Evolutionary conservation across 37 sponge, comb jelly and placozoan genomes (phyloP), one percentile per base, ranked within the genome.

Genomic region (Oopsacas minuta): DNA sequence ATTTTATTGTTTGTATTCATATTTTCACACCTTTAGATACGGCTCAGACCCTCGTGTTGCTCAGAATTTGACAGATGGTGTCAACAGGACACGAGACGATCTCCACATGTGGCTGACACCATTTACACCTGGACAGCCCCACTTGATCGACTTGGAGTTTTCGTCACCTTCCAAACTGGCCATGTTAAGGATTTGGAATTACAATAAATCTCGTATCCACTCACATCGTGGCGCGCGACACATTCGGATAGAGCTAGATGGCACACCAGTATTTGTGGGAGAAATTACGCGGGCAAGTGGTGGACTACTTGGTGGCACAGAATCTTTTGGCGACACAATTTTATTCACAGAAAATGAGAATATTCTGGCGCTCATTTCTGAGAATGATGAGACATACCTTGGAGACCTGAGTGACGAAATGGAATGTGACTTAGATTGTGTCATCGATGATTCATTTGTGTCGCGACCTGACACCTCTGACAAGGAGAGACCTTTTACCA

Each of bases 71-170:
- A 81, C 95, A 69, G 93, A 96, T 82, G 96, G 96, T 3, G 92
- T 92, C 36, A 92, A 96, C 83, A 83, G 87, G 82, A 94, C 94
- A 39, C 86, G 94, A 35, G 99, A 98, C 84, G 99, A 98, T 88
- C 88, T 95, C 1, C 96, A 98, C 93, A 93, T 95, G 94, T 98
- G 99, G 99, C 87, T 98, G 37, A 86, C 99, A 1, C 99, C 99
- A 0, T 98, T 88, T 89, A 92, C 90, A 20, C 89, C 90, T 10
- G 91, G 91, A 35, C 53, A 86, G 38, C 53, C 88, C 39, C 99
- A 95, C 87, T 35, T 83, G 52, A 88, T 98, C 49, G 53, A 52
- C 46, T 36, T 98, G 37, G 52, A 81, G 36, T 91, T 98, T 53
- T 8, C 85, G 0, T 1, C 23, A 0, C 84, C 81, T 25, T 69